These are phyloP conservation scores for Pachliopta kotzebuea DNA, from an alignment of 2,888 invertebrate species.

Conservation along the genomic window DNA sequence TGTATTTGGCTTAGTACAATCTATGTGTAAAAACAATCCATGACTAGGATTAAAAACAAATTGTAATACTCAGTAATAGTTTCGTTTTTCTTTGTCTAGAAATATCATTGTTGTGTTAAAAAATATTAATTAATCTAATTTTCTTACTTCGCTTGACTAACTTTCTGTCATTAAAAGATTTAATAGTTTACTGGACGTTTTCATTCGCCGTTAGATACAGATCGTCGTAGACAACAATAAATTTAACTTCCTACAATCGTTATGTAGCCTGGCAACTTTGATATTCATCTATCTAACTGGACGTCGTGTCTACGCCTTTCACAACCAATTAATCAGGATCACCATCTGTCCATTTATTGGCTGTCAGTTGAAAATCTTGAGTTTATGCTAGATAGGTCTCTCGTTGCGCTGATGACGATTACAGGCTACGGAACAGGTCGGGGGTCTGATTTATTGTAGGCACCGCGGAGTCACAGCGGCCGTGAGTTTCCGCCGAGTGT, in stretches of 20 bases:
- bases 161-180: background rate
- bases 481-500: conserved; percentile 47
- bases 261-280: conserved; percentile 8
- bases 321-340: conserved; percentile 31
- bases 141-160: background rate
- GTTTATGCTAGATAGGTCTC: conserved; percentile 33
- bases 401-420: conserved; percentile 33
- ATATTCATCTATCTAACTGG: conserved; percentile 22
- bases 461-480: conserved; percentile 25
- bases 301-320: conserved; percentile 25
- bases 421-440: conserved; percentile 31
- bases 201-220: background rate
- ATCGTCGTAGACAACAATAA: background rate
- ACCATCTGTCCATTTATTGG: conserved; percentile 33
- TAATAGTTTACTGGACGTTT: background rate
- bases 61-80: too few relatives aligned
- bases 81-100: too few relatives aligned
- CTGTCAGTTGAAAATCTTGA: conserved; percentile 34
- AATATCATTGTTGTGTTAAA: too few relatives aligned
- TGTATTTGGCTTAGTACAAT: background rate
- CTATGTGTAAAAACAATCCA: background rate
- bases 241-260: conserved; percentile 4
- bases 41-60: too few relatives aligned
- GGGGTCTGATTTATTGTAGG: conserved; percentile 34
- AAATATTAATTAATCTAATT: background rate